These are phyloP conservation scores for Alaudala cheleensis DNA, from an alignment of 2,113 vertebrate genomes.

Conservation along the genomic window DNA sequence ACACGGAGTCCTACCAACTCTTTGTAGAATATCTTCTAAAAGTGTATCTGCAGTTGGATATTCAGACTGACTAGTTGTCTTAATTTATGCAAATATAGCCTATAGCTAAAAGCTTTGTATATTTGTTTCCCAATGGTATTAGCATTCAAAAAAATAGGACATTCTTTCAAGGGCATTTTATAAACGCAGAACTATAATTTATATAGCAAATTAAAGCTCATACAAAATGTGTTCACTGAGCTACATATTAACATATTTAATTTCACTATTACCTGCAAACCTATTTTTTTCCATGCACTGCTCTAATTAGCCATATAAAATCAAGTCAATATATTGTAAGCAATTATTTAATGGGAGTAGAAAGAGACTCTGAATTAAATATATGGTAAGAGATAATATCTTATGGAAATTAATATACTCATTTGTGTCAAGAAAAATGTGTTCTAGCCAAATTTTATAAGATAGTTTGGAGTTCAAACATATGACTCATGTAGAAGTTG, in stretches of 20 bases:
- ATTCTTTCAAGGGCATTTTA: conserved; percentile 78
- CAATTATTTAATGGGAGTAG: conserved; percentile 78
- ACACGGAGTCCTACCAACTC: conserved; percentile 39
- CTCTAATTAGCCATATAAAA: conserved; percentile 84
- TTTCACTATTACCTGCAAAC: conserved; percentile 85
- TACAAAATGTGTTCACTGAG: conserved; percentile 78
- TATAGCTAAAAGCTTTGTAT: conserved; percentile 76
- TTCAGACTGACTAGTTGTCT: conserved; percentile 51
- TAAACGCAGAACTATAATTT: conserved; percentile 78
- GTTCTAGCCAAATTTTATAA: conserved; percentile 69
- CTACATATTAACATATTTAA: conserved; percentile 86
- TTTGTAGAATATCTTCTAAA: conserved; percentile 57
- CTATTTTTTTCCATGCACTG: conserved; percentile 75
- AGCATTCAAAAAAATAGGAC: conserved; percentile 75
- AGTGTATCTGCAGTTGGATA: conserved; percentile 53
- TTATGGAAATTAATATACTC: conserved; percentile 78
- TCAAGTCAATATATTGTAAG: conserved; percentile 75
- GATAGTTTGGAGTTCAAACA: conserved; percentile 68
- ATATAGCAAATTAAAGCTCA: conserved; percentile 83
- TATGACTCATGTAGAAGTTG: conserved; percentile 61
- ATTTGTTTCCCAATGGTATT: conserved; percentile 74
- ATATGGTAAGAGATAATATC: conserved; percentile 77
- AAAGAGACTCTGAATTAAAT: conserved; percentile 78
- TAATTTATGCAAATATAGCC: conserved; percentile 78
- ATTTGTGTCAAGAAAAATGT: conserved; percentile 75